Conservation (phyloP, 2,888 invertebrate species). For the Oscheius sp. region DNA sequence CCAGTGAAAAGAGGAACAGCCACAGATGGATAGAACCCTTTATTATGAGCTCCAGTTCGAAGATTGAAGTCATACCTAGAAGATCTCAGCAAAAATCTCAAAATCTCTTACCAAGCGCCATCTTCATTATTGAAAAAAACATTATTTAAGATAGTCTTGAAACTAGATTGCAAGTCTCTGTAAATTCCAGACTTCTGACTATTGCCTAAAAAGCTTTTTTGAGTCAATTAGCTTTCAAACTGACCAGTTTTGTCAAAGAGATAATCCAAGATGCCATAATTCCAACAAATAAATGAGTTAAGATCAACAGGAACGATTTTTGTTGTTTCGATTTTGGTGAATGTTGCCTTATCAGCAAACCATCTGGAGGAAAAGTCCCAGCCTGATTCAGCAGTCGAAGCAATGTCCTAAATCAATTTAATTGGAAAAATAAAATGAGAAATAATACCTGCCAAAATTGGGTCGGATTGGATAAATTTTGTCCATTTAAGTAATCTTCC, state of each 20-base stretch:
- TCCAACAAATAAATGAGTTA: conserved; percentile 81
- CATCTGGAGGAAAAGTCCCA: conserved; percentile 95
- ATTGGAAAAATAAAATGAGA: background rate
- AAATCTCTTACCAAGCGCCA: conserved; percentile 54
- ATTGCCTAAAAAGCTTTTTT: conserved; percentile 18
- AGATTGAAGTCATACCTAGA: conserved; percentile 58
- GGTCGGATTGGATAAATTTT: conserved; percentile 28
- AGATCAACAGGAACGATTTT: conserved; percentile 82
- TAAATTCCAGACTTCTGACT: conserved; percentile 28
- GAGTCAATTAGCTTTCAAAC: background rate
- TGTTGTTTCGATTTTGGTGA: conserved; percentile 75
- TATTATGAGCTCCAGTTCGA: conserved; percentile 50
- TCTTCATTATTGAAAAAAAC: conserved; percentile 59
- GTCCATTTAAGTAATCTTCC: conserved; percentile 63
- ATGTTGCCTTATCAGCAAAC: conserved; percentile 76
- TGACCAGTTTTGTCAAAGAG: conserved; percentile 51
- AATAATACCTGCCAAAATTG: conserved; percentile 46
- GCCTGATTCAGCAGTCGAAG: conserved; percentile 82
- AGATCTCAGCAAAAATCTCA: background rate
- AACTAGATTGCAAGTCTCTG: conserved; percentile 36
- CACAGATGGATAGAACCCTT: conserved; percentile 70
- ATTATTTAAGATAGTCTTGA: conserved; percentile 43
- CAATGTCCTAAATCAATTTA: conserved; percentile 40
- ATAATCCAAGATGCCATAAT: conserved; percentile 74
- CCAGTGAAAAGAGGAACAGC: conserved; percentile 81